These are phyloP conservation scores for Noctua janthe DNA, from an alignment of 2,888 invertebrate species.

Conservation along the genomic window DNA sequence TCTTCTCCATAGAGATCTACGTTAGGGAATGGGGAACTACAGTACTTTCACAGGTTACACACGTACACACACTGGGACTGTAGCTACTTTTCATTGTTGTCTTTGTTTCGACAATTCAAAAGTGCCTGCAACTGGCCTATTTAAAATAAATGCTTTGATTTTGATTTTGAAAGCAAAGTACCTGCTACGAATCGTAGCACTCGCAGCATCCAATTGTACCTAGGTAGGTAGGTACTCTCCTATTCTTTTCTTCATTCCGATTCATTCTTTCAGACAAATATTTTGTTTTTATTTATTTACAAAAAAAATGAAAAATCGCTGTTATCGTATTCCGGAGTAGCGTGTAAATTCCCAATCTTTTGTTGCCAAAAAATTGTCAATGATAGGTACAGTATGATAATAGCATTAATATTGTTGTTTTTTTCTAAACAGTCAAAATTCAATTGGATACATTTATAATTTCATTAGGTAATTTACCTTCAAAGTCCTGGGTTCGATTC, in stretches of 20 bases:
- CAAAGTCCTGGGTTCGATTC: background rate
- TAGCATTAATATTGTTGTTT: slow-evolving; percentile 5
- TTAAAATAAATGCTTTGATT: too few species aligned
- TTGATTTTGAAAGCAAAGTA: too few species aligned
- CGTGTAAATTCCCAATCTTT: slow-evolving; percentile 12
- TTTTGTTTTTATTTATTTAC: background rate
- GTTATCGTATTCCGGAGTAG: slow-evolving; percentile 27
- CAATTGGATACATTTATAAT: background rate
- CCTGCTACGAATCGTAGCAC: background rate
- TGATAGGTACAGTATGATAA: slow-evolving; percentile 10
- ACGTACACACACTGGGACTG: too few species aligned
- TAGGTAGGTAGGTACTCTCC: background rate
- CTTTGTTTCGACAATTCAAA: too few species aligned
- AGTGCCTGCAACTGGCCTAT: too few species aligned
- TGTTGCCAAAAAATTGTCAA: slow-evolving; percentile 36
- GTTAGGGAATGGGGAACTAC: too few species aligned
- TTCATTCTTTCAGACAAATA: background rate
- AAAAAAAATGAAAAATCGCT: background rate
- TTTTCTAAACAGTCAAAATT: slow-evolving; percentile 12
- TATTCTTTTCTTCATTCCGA: background rate
- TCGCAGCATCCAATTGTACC: background rate
- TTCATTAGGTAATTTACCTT: background rate
- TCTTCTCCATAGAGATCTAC: too few species aligned
- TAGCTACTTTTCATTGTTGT: too few species aligned
- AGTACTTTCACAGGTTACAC: too few species aligned